Conservation (phyloP, 2,113 vertebrate genomes). For the Nettapus auritus region DNA sequence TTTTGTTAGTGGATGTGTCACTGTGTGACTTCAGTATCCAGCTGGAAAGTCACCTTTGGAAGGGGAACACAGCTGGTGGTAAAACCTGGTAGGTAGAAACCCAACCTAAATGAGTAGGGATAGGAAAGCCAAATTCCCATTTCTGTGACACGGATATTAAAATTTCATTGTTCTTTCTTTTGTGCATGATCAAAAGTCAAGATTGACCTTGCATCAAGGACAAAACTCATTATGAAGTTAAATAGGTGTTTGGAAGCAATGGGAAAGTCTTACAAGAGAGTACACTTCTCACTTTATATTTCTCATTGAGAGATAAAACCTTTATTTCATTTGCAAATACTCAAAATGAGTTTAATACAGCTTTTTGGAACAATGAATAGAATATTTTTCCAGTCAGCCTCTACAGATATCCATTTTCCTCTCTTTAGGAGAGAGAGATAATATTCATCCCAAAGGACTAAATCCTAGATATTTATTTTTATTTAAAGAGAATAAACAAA, state of each 20-base stretch:
- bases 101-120: background rate
- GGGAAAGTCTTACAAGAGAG: background rate
- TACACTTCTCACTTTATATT: background rate
- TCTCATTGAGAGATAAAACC: background rate
- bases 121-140: background rate
- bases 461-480: background rate
- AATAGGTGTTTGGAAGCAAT: background rate
- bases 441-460: background rate
- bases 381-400: background rate
- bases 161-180: background rate
- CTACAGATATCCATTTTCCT: background rate
- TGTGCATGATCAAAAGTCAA: background rate
- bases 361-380: background rate
- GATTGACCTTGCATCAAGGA: slow-evolving; percentile 28
- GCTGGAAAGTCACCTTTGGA: slow-evolving; percentile 13
- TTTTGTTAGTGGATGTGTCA: slow-evolving; percentile 5
- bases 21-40: background rate
- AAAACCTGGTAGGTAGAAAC: slow-evolving; percentile 18
- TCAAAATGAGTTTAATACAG: background rate
- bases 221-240: slow-evolving; percentile 33
- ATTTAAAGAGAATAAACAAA: background rate
- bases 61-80: slow-evolving; percentile 4
- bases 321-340: background rate
- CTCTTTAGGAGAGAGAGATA: background rate
- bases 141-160: background rate